These are phyloP conservation scores for Lagria hirta DNA, from an alignment of 2,888 invertebrate species.

Conservation along the genomic window DNA sequence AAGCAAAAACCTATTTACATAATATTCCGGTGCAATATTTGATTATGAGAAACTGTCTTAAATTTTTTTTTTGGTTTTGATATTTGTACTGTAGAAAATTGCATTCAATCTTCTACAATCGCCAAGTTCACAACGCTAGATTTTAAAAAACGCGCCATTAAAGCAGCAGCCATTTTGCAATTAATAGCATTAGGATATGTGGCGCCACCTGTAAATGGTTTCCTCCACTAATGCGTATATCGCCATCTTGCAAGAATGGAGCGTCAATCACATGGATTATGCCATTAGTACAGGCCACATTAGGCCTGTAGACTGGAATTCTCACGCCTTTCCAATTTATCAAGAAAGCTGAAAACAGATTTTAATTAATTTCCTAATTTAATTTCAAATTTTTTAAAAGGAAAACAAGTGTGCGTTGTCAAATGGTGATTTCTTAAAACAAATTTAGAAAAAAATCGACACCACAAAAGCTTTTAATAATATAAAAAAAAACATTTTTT, in stretches of 20 bases:
- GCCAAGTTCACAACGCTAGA: slow-evolving; percentile 15
- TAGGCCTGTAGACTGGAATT: slow-evolving; percentile 84
- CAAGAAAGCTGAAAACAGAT: slow-evolving; percentile 71
- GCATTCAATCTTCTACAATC: slow-evolving; percentile 3
- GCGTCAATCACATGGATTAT: slow-evolving; percentile 92
- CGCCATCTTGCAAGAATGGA: slow-evolving; percentile 81
- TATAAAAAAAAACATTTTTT: no score
- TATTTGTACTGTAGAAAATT: slow-evolving; percentile 16
- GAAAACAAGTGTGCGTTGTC: no score
- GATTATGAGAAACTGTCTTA: slow-evolving; percentile 20
- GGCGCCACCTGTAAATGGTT: slow-evolving; percentile 41
- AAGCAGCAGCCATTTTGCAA: slow-evolving; percentile 44
- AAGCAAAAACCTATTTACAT: no score
- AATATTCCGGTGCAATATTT: slow-evolving; percentile 22
- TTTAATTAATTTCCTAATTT: no score
- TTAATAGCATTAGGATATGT: slow-evolving; percentile 51
- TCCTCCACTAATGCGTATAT: slow-evolving; percentile 69
- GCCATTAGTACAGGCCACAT: slow-evolving; percentile 94
- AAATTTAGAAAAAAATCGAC: no score
- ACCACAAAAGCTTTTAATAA: no score
- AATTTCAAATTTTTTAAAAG: no score
- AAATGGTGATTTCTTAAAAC: no score
- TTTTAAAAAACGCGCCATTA: slow-evolving; percentile 28
- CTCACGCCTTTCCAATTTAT: slow-evolving; percentile 83
- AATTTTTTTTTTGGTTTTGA: slow-evolving; percentile 18